Evolutionary conservation across 2,888 invertebrate species (phyloP).

Genomic region (Pomacea canaliculata): DNA sequence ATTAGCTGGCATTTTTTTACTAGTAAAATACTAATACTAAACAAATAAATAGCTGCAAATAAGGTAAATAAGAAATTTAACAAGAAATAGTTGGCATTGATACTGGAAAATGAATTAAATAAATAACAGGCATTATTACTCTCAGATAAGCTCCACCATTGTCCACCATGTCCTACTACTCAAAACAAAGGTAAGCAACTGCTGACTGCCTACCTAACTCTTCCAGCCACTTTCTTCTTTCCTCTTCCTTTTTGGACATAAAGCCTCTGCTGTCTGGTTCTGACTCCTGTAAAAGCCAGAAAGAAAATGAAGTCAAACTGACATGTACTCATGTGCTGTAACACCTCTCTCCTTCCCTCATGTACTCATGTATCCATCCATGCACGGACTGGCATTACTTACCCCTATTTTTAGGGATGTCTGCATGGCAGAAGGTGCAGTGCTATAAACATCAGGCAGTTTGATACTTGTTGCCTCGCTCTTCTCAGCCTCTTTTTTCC

Average conservation of each 20-base stretch:
- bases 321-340: not conserved
- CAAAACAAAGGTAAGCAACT: no score
- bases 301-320: not conserved
- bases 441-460: conserved; percentile 4
- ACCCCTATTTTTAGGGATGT: conserved; percentile 64
- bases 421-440: conserved; percentile 60
- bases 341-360: not conserved
- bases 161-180: no score
- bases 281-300: conserved; percentile 37
- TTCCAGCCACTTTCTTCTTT: conserved; percentile 63
- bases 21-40: no score
- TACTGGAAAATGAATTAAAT: no score
- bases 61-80: no score
- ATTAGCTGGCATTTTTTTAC: no score
- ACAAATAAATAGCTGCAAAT: no score
- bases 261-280: conserved; percentile 46
- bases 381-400: conserved; percentile 27
- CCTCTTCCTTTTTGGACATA: conserved; percentile 53
- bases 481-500: no score
- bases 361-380: not conserved
- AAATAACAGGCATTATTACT: no score
- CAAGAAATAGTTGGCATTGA: no score
- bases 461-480: no score
- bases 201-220: conserved; percentile 60
- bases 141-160: no score